Evolutionary conservation across 2,888 invertebrate genomes (phyloP).

Genomic region (Orthosia gracilis): DNA sequence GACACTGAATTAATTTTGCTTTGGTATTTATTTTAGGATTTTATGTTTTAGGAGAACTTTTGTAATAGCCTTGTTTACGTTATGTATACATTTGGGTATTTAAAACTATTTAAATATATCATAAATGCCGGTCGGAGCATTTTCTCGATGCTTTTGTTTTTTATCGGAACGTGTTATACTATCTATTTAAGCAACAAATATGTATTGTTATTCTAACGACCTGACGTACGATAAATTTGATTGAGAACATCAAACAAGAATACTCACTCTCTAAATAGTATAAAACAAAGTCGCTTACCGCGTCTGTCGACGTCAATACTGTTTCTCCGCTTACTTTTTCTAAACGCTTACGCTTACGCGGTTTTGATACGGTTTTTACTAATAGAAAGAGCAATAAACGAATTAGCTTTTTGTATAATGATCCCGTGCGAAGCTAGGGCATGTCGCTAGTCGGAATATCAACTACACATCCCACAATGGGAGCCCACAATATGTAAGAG

Average conservation of each 20-base stretch:
- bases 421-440: too few species aligned
- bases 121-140: constrained; percentile 10
- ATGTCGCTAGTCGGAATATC: not conserved
- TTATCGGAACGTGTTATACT: not conserved
- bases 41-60: constrained; percentile 26
- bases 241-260: not conserved
- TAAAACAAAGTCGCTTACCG: not conserved
- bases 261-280: too few species aligned
- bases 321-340: too few species aligned
- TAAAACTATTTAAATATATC: constrained; percentile 16
- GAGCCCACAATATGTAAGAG: too few species aligned
- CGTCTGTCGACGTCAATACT: too few species aligned
- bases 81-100: constrained; percentile 12
- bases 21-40: constrained; percentile 42
- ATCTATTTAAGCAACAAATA: constrained; percentile 8
- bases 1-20: constrained; percentile 63
- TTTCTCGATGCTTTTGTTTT: constrained; percentile 10
- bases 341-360: too few species aligned
- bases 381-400: too few species aligned
- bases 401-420: too few species aligned
- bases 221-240: too few species aligned
- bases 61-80: constrained; percentile 40
- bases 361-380: too few species aligned
- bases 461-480: not conserved
- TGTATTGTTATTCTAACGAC: not conserved